phyloP scores from a whole-genome alignment of 1,140 invertebrate species.

The Rhyacophila brunnea region DNA sequence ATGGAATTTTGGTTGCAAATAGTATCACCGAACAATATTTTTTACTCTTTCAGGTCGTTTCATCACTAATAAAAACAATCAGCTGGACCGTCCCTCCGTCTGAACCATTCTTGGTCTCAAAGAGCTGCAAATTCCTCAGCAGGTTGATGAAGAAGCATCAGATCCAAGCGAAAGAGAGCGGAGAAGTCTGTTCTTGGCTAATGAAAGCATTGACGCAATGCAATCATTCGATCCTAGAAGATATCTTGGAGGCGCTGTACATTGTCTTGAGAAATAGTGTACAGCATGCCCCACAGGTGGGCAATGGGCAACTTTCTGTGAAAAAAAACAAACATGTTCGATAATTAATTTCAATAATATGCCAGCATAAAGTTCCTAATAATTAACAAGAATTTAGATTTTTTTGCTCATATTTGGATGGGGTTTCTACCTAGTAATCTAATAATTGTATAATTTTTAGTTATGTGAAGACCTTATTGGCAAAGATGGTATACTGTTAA shows the following conservation, averaged over 20 bases:
- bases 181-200: slow-evolving; percentile 8
- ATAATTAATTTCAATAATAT: too few relatives aligned
- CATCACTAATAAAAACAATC: slow-evolving; percentile 11
- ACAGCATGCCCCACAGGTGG: slow-evolving; percentile 9
- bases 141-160: slow-evolving; percentile 9
- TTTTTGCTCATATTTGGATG: background rate
- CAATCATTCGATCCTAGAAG: slow-evolving; percentile 16
- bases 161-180: background rate
- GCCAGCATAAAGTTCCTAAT: background rate
- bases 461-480: slow-evolving; percentile 24
- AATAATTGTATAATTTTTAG: slow-evolving; percentile 12
- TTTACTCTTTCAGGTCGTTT: slow-evolving; percentile 9
- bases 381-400: background rate
- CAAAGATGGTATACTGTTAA: slow-evolving; percentile 17
- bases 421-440: background rate
- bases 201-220: slow-evolving; percentile 14
- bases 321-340: too few relatives aligned
- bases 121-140: slow-evolving; percentile 22
- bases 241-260: slow-evolving; percentile 19
- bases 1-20: too few relatives aligned
- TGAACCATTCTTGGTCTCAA: slow-evolving; percentile 19
- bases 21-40: too few relatives aligned
- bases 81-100: slow-evolving; percentile 7
- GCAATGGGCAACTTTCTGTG: too few relatives aligned
- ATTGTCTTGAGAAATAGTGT: slow-evolving; percentile 17